Evolutionary conservation across 1,140 invertebrate species (phyloP).

Genomic region (Macrosteles quadrilineatus): DNA sequence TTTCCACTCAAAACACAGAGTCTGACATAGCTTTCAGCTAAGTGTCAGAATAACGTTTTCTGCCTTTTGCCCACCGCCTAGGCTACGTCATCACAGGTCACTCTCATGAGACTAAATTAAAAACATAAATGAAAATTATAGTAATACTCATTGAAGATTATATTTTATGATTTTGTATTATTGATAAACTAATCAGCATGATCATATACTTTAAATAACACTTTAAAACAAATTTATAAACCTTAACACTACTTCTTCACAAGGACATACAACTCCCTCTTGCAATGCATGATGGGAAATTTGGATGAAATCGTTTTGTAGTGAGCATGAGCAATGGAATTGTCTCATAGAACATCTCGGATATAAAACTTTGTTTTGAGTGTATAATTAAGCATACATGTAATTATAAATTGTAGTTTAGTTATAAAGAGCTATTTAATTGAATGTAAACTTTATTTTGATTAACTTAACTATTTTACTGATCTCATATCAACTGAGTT

Average conservation of each 20-base stretch:
- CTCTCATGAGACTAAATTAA: neutral
- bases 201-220: neutral
- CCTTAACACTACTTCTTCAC: slow-evolving; percentile 3
- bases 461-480: no score
- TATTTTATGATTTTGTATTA: neutral
- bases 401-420: no score
- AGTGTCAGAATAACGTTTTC: neutral
- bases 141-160: neutral
- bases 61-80: neutral
- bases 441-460: no score
- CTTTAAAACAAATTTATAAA: neutral
- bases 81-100: slow-evolving; percentile 4
- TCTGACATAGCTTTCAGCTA: neutral
- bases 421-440: no score
- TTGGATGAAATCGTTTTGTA: slow-evolving; percentile 14
- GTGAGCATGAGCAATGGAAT: slow-evolving; percentile 2
- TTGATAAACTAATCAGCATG: neutral
- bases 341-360: neutral
- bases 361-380: no score
- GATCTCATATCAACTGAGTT: no score
- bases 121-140: neutral
- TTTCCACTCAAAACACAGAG: no score
- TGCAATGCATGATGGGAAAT: neutral
- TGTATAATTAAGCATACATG: no score
- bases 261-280: slow-evolving; percentile 16